These are phyloP conservation scores for Isichthys henryi DNA, from an alignment of 2,113 vertebrate species.

Conservation along the genomic window DNA sequence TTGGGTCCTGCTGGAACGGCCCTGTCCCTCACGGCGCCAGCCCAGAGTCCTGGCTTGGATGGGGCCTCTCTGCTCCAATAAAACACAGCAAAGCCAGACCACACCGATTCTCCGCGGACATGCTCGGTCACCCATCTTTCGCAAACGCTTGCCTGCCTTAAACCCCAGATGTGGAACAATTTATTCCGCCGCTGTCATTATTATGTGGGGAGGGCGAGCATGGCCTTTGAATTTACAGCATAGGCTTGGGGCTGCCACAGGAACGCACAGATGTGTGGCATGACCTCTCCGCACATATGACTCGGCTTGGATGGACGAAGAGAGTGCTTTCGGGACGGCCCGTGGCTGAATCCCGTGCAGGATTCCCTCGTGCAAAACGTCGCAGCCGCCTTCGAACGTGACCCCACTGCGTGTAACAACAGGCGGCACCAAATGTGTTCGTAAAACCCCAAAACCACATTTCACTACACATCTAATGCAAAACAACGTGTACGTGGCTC, in stretches of 20 bases:
- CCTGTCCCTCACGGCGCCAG: background rate
- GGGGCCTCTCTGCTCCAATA: conserved; percentile 27
- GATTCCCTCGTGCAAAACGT: background rate
- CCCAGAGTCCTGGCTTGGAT: background rate
- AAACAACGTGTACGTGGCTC: background rate
- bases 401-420: background rate
- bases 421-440: background rate
- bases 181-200: conserved; percentile 21
- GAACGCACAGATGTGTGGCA: background rate
- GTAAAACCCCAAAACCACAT: background rate
- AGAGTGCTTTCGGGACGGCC: background rate
- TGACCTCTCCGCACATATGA: background rate
- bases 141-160: conserved; percentile 28
- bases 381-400: background rate
- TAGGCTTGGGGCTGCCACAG: background rate
- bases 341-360: background rate
- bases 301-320: too few species aligned
- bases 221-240: background rate
- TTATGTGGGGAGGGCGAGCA: background rate
- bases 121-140: conserved; percentile 10
- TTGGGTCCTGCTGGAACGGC: background rate
- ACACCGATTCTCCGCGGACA: conserved; percentile 12
- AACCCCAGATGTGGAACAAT: conserved; percentile 36
- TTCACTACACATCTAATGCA: background rate
- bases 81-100: conserved; percentile 21